Evolutionary conservation across 2,113 vertebrate species (phyloP), one percentile per base, ranked within the genome.

Genomic region (Lanius collurio): DNA sequence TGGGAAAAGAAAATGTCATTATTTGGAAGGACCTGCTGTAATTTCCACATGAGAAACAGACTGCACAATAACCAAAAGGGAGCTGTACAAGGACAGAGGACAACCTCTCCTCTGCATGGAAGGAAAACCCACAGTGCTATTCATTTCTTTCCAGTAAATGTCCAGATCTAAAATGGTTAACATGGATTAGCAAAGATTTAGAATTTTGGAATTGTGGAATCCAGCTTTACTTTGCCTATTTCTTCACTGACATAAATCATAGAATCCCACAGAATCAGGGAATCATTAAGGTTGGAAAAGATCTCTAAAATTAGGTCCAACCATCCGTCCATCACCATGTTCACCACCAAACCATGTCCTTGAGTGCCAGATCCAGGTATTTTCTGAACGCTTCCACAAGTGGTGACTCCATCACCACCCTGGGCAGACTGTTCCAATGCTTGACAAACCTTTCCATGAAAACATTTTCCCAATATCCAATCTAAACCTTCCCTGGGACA

Each of bases 91-190:
- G 68, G 15, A 14, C 71, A 81, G 59, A 65, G n/a, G 6, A 37
- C 0, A 1, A 81, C 27, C 28, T 74, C 55, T 89, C 49, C 31
- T 50, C 52, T 4, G 16, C 41, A 42, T 0, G 0, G 18, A 59
- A 39, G 65, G 35, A 42, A 64, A 53, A 7, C 21, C 23, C 37
- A 44, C 44, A 20, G 11, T 21, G 52, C 23, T 23, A 1, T n/a
- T 53, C 24, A 23, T 31, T 53, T 49, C 12, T 19, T 74, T n/a
- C 42, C 69, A 55, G 26, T 14, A 23, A 93, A 49, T 5, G 11
- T 1, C 22, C 50, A 37, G 41, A 56, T 47, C 69, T 76, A 47
- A 44, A 21, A 11, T 14, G 11, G 24, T 4, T 73, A 11, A 53
- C 0, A 2, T 27, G 42, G 71, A 69, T 33, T 39, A 49, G 6